Evolutionary conservation across 2,113 vertebrate species (phyloP), one percentile per base, ranked within the genome.

Genomic region (Nannobrachium achirus): DNA sequence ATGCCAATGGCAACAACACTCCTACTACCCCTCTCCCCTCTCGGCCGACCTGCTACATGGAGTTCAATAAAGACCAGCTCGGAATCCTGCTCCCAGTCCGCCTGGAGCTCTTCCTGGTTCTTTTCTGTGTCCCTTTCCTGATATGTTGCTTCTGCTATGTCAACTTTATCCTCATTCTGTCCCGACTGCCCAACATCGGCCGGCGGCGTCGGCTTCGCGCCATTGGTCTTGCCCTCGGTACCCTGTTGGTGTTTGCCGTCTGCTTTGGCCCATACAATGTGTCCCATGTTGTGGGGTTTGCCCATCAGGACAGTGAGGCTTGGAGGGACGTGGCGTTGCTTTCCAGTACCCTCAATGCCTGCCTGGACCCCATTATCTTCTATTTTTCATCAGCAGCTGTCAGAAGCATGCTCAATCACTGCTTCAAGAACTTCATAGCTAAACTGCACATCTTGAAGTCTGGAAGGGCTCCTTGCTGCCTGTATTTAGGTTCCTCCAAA

Each of bases 241-340:
- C 94, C 0, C 73, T 95, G 25, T n/a, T 91, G 0, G 92, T 93
- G 0, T 96, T 96, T n/a, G 71, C 92, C 0, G 20, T 95, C 57
- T 95, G 92, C 60, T 96, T 95, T 1, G 91, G 91, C 3, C 95
- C 95, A 0, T 95, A 93, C 74, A 94, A 95, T 0, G 5, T 80
- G 39, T 96, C 95, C 25, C 95, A 96, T 0, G 71, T 95, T 8
- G 92, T 95, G 15, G 95, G 95, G 7, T 94, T 79, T 1, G 46
- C 69, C 18, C 60, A 20, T 0, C 4, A 56, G 0, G 78, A 86
- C n/a, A 92, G 70, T 1, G 82, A 91, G 46, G 7, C 42, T 0
- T 94, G 93, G 93, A 83, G 93, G 51, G 57, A 81, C 2, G 38
- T 78, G 8, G 91, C 92, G 1, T 20, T 94, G 56, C 80, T 93